A percentile compares a stretch with the other conserved stretches of the same genome.
Evolutionary conservation across 1,140 invertebrate species (phyloP).

Genomic region (Sesamia nonagrioides): DNA sequence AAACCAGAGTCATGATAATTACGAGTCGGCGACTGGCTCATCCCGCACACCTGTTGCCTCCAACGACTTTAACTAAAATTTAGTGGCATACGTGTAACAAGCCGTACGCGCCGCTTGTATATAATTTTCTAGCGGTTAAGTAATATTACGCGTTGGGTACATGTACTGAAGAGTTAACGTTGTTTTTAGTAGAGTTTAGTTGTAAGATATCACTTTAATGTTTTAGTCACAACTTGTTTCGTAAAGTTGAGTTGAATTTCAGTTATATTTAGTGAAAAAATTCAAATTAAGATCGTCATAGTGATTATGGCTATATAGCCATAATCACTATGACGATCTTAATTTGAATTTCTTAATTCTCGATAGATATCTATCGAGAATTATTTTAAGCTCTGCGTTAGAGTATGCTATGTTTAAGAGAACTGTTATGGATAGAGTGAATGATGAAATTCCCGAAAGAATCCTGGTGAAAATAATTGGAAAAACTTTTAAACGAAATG

Average conservation of each 20-base stretch:
- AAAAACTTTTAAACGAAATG: background rate
- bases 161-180: slow-evolving; percentile 47
- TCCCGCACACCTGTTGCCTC: slow-evolving; percentile 81
- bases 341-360: background rate
- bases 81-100: slow-evolving; percentile 82
- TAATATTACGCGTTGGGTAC: slow-evolving; percentile 72
- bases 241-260: background rate
- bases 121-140: slow-evolving; percentile 80
- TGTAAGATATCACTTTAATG: slow-evolving; percentile 31
- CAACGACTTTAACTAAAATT: slow-evolving; percentile 83
- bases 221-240: slow-evolving; percentile 29
- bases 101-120: slow-evolving; percentile 79
- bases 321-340: background rate
- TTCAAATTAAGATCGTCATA: background rate
- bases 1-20: slow-evolving; percentile 58
- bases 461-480: background rate
- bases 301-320: slow-evolving; percentile 12
- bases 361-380: background rate
- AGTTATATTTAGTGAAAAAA: background rate
- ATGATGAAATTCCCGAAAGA: background rate
- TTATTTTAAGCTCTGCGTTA: background rate
- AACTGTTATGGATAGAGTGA: background rate
- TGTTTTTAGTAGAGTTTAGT: slow-evolving; percentile 49
- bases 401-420: background rate
- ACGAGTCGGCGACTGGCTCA: slow-evolving; percentile 73